Percentiles rank a stretch among this genome's conserved stretches.
These are phyloP conservation scores for Pseudobourletiella spinata DNA, from an alignment of 1,140 invertebrate genomes.

Conservation along the genomic window DNA sequence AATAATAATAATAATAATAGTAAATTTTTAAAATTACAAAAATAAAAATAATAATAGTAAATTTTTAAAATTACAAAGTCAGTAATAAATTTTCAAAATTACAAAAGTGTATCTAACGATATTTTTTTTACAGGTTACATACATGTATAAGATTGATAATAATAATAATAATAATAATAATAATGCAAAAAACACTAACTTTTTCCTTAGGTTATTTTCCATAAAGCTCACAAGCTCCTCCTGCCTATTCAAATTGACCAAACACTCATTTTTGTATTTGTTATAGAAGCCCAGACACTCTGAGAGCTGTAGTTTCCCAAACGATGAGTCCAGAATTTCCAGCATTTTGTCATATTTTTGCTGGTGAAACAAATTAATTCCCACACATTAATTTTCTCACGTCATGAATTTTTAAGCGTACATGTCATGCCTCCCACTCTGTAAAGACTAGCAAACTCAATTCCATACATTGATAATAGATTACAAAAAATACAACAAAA, in stretches of 20 bases:
- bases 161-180: not conserved
- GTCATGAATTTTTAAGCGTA: no score
- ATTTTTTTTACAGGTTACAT: not conserved
- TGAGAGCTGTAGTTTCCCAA: slow-evolving; percentile 46
- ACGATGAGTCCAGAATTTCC: slow-evolving; percentile 62
- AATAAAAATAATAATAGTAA: no score
- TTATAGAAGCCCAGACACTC: slow-evolving; percentile 44
- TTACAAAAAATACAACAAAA: no score
- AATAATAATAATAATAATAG: not conserved
- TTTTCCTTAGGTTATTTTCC: slow-evolving; percentile 57
- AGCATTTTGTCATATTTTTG: slow-evolving; percentile 73
- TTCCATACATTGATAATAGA: no score
- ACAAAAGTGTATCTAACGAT: no score
- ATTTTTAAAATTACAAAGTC: not conserved
- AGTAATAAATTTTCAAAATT: not conserved
- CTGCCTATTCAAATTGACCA: slow-evolving; percentile 64
- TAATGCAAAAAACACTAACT: slow-evolving; percentile 46
- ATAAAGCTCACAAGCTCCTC: slow-evolving; percentile 57
- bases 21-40: not conserved
- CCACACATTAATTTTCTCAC: no score
- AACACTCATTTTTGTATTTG: slow-evolving; percentile 60
- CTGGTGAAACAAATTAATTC: slow-evolving; percentile 38
- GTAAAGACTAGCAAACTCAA: no score
- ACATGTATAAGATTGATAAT: not conserved
- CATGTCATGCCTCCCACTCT: no score